Base-by-base conservation (phyloP, 2,113 vertebrate species). In the Oenanthe oenanthe region DNA sequence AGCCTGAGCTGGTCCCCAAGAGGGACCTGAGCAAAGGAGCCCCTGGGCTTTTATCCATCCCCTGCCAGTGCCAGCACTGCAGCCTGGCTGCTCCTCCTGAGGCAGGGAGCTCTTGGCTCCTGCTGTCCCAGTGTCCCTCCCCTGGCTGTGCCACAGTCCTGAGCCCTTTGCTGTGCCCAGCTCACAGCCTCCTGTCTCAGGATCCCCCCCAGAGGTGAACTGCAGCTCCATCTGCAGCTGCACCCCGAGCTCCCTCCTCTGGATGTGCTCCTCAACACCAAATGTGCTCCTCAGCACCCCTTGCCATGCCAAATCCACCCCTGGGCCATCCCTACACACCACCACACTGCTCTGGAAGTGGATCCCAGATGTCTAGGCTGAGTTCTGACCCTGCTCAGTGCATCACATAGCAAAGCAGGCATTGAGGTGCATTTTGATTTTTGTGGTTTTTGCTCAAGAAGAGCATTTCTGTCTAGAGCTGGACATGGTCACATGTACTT, bases 361-460 rank as follows among this genome's bases (percentile, higher is more conserved):
- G 12, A 8, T 29, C 48, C 18, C 47, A 43, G 10, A 25, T 15
- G 56, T 10, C 7, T 12, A 32, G 47, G 51, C 34, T 34, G 51
- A 47, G 25, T 5, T 57, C 28, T 50, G 54, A 36, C 2, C 15
- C n/a, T 3, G 2, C 38, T 53, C 0, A 0, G 24, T 6, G 31
- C 42, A 58, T 3, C 3, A 1, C 29, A 8, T 11, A 13, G 51
- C 7, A 28, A 5, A 13, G 54, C 26, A 8, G 32, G 11, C 38
- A 58, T 6, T 0, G 0, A 18, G 22, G 36, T 4, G 10, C 47
- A 1, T 13, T 40, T 34, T 20, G 17, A 34, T 34, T 78, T 83
- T 40, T 22, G 31, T 19, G 31, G 7, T 31, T 81, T 60, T 60
- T 53, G 8, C 38, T 61, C 56, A 24, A 51, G 58, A 68, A 26